Conservation (phyloP, 2,888 invertebrate genomes). For the Chymomyza amoena region DNA sequence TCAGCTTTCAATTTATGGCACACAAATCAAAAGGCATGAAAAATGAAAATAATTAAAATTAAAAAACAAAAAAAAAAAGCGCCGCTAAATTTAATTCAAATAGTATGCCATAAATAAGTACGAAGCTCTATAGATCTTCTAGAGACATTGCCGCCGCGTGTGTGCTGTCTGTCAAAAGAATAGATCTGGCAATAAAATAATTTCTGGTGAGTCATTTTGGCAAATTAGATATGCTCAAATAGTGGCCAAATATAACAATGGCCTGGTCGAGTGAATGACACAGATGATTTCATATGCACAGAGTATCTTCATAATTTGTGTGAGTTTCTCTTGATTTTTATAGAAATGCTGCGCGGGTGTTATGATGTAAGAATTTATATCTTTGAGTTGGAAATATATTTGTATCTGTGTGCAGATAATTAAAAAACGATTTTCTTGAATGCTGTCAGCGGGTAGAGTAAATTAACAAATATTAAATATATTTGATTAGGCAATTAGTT, state of each 20-base stretch:
- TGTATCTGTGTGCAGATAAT: conserved; percentile 13
- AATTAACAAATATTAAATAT: conserved; percentile 37
- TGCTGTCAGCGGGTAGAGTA: conserved; percentile 6
- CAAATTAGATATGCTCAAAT: conserved; percentile 27
- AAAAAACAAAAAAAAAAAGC: conserved; percentile 8
- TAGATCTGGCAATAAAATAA: conserved; percentile 11
- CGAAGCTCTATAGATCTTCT: neutral
- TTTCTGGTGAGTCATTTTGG: conserved; percentile 45
- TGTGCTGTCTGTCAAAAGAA: conserved; percentile 21
- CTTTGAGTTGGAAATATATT: neutral
- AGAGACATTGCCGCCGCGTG: conserved; percentile 24
- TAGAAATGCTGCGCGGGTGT: conserved; percentile 17
- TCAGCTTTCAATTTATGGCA: neutral
- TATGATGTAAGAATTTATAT: conserved; percentile 7
- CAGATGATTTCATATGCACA: conserved; percentile 26
- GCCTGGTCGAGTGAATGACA: conserved; percentile 36
- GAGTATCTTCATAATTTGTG: conserved; percentile 22
- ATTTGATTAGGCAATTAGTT: conserved; percentile 63
- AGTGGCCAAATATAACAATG: conserved; percentile 11
- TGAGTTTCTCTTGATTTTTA: neutral
- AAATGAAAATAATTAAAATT: neutral
- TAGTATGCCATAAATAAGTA: neutral
- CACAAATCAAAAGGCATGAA: neutral
- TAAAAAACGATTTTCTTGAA: conserved; percentile 17
- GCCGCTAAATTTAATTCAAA: neutral